Evolutionary conservation across 1,140 invertebrate genomes (phyloP), one percentile per base, ranked within the genome.

Genomic region (Drosophila biarmipes): DNA sequence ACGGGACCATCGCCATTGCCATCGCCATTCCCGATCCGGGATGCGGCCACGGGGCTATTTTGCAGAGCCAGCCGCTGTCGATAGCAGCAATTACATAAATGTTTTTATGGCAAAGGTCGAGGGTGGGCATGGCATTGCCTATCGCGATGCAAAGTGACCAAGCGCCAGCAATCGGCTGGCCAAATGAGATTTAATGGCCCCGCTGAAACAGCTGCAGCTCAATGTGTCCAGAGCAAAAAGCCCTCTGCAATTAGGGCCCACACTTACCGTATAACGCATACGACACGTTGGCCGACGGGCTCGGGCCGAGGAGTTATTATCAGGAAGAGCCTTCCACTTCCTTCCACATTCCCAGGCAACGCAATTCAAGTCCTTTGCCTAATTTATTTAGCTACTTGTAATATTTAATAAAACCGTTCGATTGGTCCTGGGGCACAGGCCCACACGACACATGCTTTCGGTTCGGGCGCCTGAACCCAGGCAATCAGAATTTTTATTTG

Each of bases 401-500:
- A 80, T 86, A 80, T 86, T 86, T 86, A 86, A 86, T 80, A 86
- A 71, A 69, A 80, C 53, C 73, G 68, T 58, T 69, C 73, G 69
- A 77, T 80, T 68, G 80, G 45, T 49, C 35, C 45, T 29, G 24
- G 49, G 56, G 54, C 17, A 45, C 24, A 24, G 24, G 24, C 24
- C 24, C 24, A 24, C 24, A 24, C 24, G 24, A 24, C 24, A 24
- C 17, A 71, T 15, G n/a, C 14, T 7, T 31, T 31, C 29, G 7
- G 29, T 11, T 42, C n/a, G 38, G 17, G 7, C 27, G 49, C 49
- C 73, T 75, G 48, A 66, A 74, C 78, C 75, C 72, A 63, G 78
- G 80, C 86, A 90, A 90, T 90, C 87, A 84, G 67, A 90, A 84
- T 87, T 87, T 84, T 77, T 84, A 89, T 89, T 90, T 90, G 77